Conservation (phyloP, 2,888 invertebrate species). For the Eupithecia centaureata region DNA sequence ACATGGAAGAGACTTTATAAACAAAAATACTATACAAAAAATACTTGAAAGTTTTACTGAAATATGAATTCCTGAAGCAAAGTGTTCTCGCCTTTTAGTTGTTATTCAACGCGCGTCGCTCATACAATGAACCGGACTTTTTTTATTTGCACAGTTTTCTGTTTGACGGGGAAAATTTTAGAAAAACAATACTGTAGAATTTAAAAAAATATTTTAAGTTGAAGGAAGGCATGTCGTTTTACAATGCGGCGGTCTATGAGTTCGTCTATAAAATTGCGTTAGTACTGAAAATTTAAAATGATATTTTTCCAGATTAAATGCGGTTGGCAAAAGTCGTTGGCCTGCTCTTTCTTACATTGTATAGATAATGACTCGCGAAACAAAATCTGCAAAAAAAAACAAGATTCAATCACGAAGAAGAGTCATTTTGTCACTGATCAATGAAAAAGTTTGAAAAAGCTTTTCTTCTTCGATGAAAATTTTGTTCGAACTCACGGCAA, state of each 20-base stretch:
- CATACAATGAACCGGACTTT: slow-evolving; percentile 26
- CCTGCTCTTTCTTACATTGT: too few species aligned
- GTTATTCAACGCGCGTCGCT: slow-evolving; percentile 26
- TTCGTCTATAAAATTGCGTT: too few species aligned
- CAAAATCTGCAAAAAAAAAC: neutral
- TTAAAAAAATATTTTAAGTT: neutral
- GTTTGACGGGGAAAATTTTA: neutral
- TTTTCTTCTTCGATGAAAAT: neutral
- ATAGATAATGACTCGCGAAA: too few species aligned
- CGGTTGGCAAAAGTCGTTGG: too few species aligned
- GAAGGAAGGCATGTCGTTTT: neutral
- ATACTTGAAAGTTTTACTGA: neutral
- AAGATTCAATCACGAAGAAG: neutral
- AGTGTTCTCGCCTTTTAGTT: slow-evolving; percentile 20
- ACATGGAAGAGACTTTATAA: too few species aligned
- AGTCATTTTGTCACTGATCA: slow-evolving; percentile 4
- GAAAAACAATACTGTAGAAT: neutral
- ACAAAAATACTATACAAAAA: neutral
- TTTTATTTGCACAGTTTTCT: slow-evolving; percentile 10
- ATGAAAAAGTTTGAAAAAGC: neutral
- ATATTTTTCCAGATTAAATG: too few species aligned
- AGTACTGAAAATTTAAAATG: too few species aligned
- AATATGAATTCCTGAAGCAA: slow-evolving; percentile 15
- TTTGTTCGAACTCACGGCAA: neutral
- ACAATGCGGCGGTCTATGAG: neutral